phyloP scores from a whole-genome alignment of 2,888 invertebrate genomes.

The Polydrusus tereticollis region DNA sequence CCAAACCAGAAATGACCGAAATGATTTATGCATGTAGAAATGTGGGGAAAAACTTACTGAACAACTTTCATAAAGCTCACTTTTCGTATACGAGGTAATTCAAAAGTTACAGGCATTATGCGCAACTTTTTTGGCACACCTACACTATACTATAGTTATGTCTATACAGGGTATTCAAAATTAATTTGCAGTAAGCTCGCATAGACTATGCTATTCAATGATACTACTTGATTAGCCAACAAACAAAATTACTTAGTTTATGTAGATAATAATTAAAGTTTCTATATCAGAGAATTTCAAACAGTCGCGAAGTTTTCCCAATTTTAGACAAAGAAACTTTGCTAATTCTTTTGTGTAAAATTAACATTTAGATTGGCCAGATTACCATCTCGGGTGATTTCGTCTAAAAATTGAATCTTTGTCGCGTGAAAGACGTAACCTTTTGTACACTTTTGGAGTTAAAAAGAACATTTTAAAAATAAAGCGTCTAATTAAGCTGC shows the following conservation, averaged over 20 bases:
- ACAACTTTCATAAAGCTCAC: no score
- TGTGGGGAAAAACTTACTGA: no score
- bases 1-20: no score
- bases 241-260: not conserved
- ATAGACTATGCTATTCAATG: no score
- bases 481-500: not conserved
- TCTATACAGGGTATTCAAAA: no score
- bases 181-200: no score
- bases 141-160: no score
- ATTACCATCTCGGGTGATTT: not conserved
- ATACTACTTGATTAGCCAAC: not conserved
- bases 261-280: not conserved
- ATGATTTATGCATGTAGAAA: no score
- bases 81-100: no score
- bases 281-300: not conserved
- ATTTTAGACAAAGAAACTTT: conserved; percentile 2
- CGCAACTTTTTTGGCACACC: no score
- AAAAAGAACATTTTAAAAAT: not conserved
- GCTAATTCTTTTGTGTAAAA: conserved; percentile 2
- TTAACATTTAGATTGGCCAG: conserved; percentile 3
- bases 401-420: not conserved
- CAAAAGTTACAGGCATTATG: no score
- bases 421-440: not conserved
- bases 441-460: not conserved
- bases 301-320: not conserved